Base-by-base conservation (phyloP, 2,888 invertebrate species). In the Ormyrus labotus region DNA sequence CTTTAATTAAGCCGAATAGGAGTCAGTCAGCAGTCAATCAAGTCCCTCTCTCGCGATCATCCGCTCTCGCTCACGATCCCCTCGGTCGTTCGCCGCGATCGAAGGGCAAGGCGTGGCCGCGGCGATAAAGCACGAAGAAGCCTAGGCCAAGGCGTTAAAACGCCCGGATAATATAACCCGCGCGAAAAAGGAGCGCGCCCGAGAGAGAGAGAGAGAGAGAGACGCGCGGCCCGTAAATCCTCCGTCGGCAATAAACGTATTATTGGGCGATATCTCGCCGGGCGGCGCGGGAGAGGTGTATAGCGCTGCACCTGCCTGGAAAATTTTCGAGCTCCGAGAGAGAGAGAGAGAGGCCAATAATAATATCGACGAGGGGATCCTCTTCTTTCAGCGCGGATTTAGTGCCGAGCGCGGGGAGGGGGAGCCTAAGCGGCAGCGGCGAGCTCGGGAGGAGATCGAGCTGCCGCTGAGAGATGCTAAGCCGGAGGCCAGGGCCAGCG, bases 401-500 rank as follows among this genome's bases (percentile, higher is more conserved):
- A 53, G 2, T 6, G 11, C 5, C 48, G 70, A 2, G 68, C 13
- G 34, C 13, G 73, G 9, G 34, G 58, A 48, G 48, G 50, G 58
- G n/a, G 13, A 47, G 53, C 53, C 34, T 34, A 4, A 4, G 34
- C 34, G 34, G 34, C 11, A 7, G 6, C 10, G 13, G 13, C 10
- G 5, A n/a, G n/a, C 6, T 2, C 19, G 11, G 34, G 34, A 6
- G 34, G 19, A 60, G 57, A 10, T 73, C 61, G 48, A 45, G 48
- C 57, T 55, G 6, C 50, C 8, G 13, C 11, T 9, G 34, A 19
- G 34, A 58, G 65, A n/a, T 19, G 67, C 57, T 48, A 83, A 79
- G 82, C 65, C 67, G 13, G 83, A 77, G 75, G 82, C 83, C 83
- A 82, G 88, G 89, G 89, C 88, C 89, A 90, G 88, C 88, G 88